phyloP scores from a whole-genome alignment of 2,797 vertebrate species.

The Paratrypauchen microcephalus region DNA sequence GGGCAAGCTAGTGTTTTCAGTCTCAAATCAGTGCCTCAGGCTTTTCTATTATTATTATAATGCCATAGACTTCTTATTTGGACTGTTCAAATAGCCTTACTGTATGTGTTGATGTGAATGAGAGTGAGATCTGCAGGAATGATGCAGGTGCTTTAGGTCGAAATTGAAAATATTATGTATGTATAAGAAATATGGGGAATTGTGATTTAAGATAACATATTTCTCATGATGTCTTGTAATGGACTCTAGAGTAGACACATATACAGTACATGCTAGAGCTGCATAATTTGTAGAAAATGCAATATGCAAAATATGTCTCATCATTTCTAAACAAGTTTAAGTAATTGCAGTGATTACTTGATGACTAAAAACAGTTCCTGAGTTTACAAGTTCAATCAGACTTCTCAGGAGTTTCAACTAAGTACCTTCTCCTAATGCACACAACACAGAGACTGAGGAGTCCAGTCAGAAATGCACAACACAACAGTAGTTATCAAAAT shows the following conservation, averaged over 20 bases:
- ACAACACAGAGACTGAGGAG: no score
- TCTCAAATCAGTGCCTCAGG: slow-evolving; percentile 47
- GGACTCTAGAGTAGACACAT: neutral
- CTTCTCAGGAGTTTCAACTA: neutral
- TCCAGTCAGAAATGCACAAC: no score
- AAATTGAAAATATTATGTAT: slow-evolving; percentile 17
- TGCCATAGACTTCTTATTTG: slow-evolving; percentile 39
- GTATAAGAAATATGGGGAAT: neutral
- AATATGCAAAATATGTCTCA: neutral
- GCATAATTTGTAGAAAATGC: slow-evolving; percentile 13
- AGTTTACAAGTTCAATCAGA: neutral
- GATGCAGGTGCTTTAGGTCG: neutral
- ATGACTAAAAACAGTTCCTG: neutral
- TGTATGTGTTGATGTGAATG: slow-evolving; percentile 26
- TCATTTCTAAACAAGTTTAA: no score
- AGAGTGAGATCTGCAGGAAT: slow-evolving; percentile 36
- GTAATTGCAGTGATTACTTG: no score
- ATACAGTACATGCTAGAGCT: neutral
- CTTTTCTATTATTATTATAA: slow-evolving; percentile 64
- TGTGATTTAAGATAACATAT: neutral
- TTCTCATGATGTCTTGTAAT: slow-evolving; percentile 1
- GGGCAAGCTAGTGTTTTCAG: slow-evolving; percentile 27
- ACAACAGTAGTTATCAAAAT: no score
- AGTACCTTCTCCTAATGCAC: no score
- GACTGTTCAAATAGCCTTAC: slow-evolving; percentile 33